Conservation (phyloP, 2,888 invertebrate genomes). For the Carabus problematicus region DNA sequence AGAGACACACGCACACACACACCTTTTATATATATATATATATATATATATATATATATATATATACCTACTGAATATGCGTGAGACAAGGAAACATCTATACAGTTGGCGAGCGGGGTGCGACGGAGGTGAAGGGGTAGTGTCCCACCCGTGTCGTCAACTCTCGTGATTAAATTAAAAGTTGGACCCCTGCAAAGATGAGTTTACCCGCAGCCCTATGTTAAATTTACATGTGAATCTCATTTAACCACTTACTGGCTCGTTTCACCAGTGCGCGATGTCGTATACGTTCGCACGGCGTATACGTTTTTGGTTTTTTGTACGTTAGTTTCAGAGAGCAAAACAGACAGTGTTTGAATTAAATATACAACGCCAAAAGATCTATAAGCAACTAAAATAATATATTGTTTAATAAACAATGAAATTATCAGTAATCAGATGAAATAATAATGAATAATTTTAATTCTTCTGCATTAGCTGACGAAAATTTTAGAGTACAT, state of each 20-base stretch:
- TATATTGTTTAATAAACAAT: no score
- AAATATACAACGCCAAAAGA: no score
- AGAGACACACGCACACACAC: neutral
- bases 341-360: no score
- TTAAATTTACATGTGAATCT: conserved; percentile 43
- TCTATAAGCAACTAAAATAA: no score
- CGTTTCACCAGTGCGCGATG: conserved; percentile 26
- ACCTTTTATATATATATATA: no score
- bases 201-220: conserved; percentile 37
- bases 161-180: conserved; percentile 64
- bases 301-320: neutral
- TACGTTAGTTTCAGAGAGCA: neutral
- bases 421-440: no score
- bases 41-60: no score
- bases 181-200: conserved; percentile 53
- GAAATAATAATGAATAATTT: no score
- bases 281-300: conserved; percentile 21
- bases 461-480: no score
- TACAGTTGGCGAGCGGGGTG: conserved; percentile 9
- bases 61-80: no score
- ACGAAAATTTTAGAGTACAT: no score
- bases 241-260: conserved; percentile 40
- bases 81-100: neutral
- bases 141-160: conserved; percentile 52
- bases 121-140: conserved; percentile 11